A percentile compares a stretch with the other conserved stretches of the same genome.
phyloP scores from a whole-genome alignment of 2,797 vertebrate genomes.

The Gymnoscopelus braueri region DNA sequence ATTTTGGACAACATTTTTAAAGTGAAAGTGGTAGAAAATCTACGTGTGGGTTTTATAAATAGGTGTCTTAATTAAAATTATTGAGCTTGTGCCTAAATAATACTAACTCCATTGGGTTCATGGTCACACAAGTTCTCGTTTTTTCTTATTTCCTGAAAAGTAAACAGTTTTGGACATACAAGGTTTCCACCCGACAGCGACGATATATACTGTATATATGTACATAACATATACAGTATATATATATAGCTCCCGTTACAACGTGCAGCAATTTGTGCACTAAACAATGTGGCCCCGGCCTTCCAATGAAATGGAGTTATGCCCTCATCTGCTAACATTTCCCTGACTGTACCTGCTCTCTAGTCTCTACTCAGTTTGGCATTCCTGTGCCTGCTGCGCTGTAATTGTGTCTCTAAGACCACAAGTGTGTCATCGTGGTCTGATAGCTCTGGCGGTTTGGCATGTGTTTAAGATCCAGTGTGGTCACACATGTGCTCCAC shows the following conservation, averaged over 20 bases:
- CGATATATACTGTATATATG: too few relatives aligned
- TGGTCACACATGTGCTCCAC: slow-evolving; percentile 51
- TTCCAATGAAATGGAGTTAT: neutral
- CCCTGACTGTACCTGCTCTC: neutral
- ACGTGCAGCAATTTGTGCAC: neutral
- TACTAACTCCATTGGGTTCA: too few relatives aligned
- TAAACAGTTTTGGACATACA: too few relatives aligned
- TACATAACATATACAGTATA: neutral
- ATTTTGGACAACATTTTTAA: too few relatives aligned
- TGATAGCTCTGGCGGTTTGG: slow-evolving; percentile 40
- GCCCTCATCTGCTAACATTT: neutral
- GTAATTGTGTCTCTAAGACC: neutral
- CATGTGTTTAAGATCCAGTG: slow-evolving; percentile 36
- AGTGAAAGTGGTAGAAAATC: too few relatives aligned
- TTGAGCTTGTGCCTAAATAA: too few relatives aligned
- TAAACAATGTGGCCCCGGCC: slow-evolving; percentile 13
- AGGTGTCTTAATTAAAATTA: too few relatives aligned
- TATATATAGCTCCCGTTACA: neutral
- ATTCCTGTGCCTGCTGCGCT: slow-evolving; percentile 43
- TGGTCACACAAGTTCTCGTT: too few relatives aligned
- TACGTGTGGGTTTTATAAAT: too few relatives aligned
- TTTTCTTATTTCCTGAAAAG: too few relatives aligned
- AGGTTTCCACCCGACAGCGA: too few relatives aligned
- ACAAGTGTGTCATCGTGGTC: slow-evolving; percentile 28
- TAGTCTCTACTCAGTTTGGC: neutral